Percentiles rank a stretch among this genome's conserved stretches.
Evolutionary conservation across 1,140 invertebrate species (phyloP).

Genomic region (Venustaconcha ellipsiformis): DNA sequence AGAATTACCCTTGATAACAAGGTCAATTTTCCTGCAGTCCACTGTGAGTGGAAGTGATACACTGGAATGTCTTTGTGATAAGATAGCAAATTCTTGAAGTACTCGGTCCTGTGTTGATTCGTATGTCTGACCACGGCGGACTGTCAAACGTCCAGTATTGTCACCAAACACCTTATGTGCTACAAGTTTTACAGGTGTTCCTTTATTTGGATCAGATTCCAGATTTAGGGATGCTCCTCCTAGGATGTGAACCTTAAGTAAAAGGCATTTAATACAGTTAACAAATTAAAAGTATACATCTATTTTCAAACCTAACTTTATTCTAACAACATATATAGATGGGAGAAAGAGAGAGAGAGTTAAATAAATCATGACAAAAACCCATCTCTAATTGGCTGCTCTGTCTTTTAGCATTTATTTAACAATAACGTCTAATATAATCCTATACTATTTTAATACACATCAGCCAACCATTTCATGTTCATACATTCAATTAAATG

Average conservation of each 20-base stretch:
- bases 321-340: no score
- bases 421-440: no score
- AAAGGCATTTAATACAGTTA: no score
- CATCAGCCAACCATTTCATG: no score
- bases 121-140: conserved; percentile 38
- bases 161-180: conserved; percentile 43
- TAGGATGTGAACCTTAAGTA: conserved; percentile 19
- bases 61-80: conserved; percentile 41
- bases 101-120: conserved; percentile 32
- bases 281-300: no score
- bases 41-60: conserved; percentile 43
- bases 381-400: no score
- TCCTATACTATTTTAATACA: no score
- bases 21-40: conserved; percentile 52
- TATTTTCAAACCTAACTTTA: no score
- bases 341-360: no score
- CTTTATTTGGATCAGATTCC: conserved; percentile 7
- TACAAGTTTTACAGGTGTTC: conserved; percentile 33
- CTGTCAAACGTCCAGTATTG: conserved; percentile 42
- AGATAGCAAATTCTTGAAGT: conserved; percentile 40
- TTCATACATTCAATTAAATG: no score
- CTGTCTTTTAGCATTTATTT: no score
- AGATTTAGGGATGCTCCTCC: conserved; percentile 44
- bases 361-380: no score
- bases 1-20: conserved; percentile 48